Base-by-base conservation (phyloP, 2,888 invertebrate genomes). In the Adineta ricciae region DNA sequence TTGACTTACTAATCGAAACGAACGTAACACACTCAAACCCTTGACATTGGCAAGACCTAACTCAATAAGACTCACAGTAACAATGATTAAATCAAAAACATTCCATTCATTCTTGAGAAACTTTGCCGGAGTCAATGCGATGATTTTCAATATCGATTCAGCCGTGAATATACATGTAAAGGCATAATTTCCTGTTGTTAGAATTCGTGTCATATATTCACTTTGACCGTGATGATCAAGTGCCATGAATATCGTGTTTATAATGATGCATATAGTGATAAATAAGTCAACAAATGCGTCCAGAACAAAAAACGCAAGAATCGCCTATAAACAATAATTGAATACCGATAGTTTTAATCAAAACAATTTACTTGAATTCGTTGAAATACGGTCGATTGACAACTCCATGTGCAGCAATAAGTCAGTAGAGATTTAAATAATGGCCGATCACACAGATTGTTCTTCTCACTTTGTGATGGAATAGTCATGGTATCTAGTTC, bases 81-180 rank as follows among this genome's bases (percentile, higher is more conserved):
- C 97, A 93, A 97, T 97, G 94, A 96, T 95, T 94, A 97, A 97
- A 95, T 98, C 97, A 94, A 97, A 95, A 97, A 97, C 97, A 94
- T 98, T 98, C 97, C 97, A 98, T 93, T 97, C 96, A 94, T 98
- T 97, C 94, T 97, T 94, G 94, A 97, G 96, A 94, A 97, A 98
- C 93, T 97, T 97, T 94, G 97, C 97, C 93, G 95, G 95, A 94
- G 95, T 94, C 93, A 97, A 94, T 92, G 97, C 96, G 94, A 96
- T 94, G 93, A 97, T 96, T 94, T 97, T 97, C 93, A 96, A 95
- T 93, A 96, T 94, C 92, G 96, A 96, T 93, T 98, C 97, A 50
- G 83, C 72, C 41, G 85, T 85, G 50, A 83, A 85, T 32, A 85
- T 36, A 87, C 95, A 95, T 86, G 97, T 97, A 92, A 97, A 97